Base-by-base conservation (phyloP, 2,797 vertebrate genomes). In the Thalassophryne amazonica region DNA sequence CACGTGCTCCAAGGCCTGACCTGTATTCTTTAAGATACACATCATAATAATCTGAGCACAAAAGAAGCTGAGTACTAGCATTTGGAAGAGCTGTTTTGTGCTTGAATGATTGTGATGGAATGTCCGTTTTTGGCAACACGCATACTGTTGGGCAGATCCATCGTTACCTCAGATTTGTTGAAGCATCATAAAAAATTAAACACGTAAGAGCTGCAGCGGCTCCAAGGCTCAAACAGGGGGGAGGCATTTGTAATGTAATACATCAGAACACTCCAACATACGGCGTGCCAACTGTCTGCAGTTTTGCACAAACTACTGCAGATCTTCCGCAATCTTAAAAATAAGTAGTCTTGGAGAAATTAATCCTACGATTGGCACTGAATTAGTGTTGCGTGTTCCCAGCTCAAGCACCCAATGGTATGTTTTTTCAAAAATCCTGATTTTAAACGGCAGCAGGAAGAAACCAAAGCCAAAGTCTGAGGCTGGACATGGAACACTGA, bases 401-500 rank as follows among this genome's bases (percentile, higher is more conserved):
- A 19, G 39, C 22, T 57, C 16, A 30, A 58, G 29, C 48, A 35
- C 27, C 20, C 34, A 25, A 18, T 12, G 14, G 4, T 30, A 6
- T 20, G 23, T 17, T 15, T 72, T 12, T 10, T 14, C n/a, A 30
- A 34, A 45, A 27, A 35, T 46, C 17, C 77, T 81, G 58, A 67
- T 83, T 81, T 72, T 70, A 42, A 37, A 45, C 37, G 38, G 40
- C 47, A 38, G 48, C 41, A 33, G 31, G 18, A 55, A 51, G 27
- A 34, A 23, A 70, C 58, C 56, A 60, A 41, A 53, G 53, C 47
- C 34, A 34, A 49, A 73, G 61, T 69, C 52, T 42, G 50, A 68
- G 57, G 51, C 37, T 58, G 50, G 71, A 74, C 57, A 68, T 57
- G 69, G 55, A 72, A 63, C 56, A 36, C 60, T 63, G 78, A 57